Evolutionary conservation across 2,888 invertebrate genomes (phyloP), one percentile per base, ranked within the genome.

Genomic region (Beris morrisii): DNA sequence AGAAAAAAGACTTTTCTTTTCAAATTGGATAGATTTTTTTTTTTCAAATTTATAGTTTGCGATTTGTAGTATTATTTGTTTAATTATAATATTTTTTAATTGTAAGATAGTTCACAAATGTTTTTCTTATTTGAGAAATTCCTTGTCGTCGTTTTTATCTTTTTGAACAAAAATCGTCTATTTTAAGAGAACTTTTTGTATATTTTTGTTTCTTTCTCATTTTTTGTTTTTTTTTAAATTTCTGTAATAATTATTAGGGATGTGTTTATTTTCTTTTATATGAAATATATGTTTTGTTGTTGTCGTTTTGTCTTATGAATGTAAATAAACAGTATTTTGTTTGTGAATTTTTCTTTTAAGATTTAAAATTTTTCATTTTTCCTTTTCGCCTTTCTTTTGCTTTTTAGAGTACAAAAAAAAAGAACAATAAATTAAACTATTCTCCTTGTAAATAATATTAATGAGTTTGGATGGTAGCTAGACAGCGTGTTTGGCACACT

Each of bases 71-170:
- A 31, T 58, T 56, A 11, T 22, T 56, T 56, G 31, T 56, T 31
- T 3, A 4, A 9, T 57, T 38, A 12, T 44, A 22, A 57, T 45
- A 57, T 43, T 55, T 55, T 32, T 45, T 50, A 48, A 30, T 22
- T 50, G 48, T 38, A 7, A 38, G 38, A 38, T 38, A 28, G 50
- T 48, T 57, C 50, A 48, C 48, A 50, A 50, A 61, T 30, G 48
- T 61, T 50, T 63, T 52, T 52, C 28, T 57, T 13, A 13, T 43
- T 57, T 7, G 57, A 57, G 28, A 53, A 63, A 63, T 63, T 63
- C 63, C 52, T 44, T 53, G 28, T 63, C 22, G 22, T 22, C 22
- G 22, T 32, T 64, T n/a, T n/a, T 54, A 53, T 43, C 30, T 52
- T 54, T 53, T 11, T 28, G 46, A 46, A 43, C 54, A 32, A 46